phyloP scores from a whole-genome alignment of 2,888 invertebrate genomes.

The Thyatira batis region DNA sequence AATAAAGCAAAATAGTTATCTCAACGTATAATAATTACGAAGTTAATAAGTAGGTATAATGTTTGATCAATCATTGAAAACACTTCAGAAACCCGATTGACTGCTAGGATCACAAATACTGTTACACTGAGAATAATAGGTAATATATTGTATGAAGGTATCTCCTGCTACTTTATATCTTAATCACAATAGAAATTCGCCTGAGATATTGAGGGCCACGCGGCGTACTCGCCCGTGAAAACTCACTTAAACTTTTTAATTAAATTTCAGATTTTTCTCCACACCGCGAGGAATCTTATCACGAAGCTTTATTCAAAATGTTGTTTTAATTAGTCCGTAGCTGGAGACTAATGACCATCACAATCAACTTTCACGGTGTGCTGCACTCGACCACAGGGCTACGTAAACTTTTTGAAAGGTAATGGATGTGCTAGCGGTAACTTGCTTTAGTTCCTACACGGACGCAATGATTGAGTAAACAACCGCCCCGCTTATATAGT shows the following conservation, averaged over 20 bases:
- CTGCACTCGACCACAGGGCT: constrained; percentile 35
- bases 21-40: no score
- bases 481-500: background rate
- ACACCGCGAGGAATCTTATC: constrained; percentile 63
- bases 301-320: constrained; percentile 72
- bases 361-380: constrained; percentile 64
- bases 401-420: constrained; percentile 34
- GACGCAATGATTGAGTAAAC: background rate
- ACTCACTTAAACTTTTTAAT: constrained; percentile 82
- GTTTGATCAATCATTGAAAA: no score
- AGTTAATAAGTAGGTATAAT: no score
- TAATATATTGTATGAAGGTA: background rate
- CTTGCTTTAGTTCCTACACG: constrained; percentile 2
- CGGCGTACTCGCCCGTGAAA: constrained; percentile 73
- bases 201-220: constrained; percentile 69
- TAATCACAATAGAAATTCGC: constrained; percentile 54
- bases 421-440: constrained; percentile 21
- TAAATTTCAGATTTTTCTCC: constrained; percentile 74
- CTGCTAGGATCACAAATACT: no score
- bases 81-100: no score
- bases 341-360: constrained; percentile 67
- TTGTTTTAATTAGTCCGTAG: constrained; percentile 74
- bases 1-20: no score
- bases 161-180: background rate
- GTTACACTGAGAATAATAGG: background rate